Base-by-base conservation (phyloP, 2,888 invertebrate genomes). In the Apantesis nais region DNA sequence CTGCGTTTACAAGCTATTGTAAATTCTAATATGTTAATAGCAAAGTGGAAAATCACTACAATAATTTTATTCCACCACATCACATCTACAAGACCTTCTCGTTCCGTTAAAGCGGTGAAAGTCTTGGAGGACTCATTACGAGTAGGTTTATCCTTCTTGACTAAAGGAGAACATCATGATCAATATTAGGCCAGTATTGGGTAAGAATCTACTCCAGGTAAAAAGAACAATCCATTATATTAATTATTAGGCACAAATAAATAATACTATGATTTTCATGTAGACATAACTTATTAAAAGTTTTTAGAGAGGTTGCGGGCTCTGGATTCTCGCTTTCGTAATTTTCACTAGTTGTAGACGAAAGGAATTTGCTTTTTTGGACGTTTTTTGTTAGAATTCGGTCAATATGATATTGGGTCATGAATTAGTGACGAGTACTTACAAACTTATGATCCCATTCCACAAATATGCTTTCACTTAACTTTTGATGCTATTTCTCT, bases 11-110 rank as follows among this genome's bases (percentile, higher is more conserved):
- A 65, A 37, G 65, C 52, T 22, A 25, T 37, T n/a, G 65, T 34
- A 34, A 29, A 37, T 14, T 65, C 29, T 34, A 65, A 7, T 16
- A 65, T 65, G 52, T 12, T n/a, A 4, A 52, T 14, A 16, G 16
- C 9, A 34, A 65, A 16, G 52, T 65, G 52, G 34, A 65, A 34
- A 8, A 65, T 34, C 14, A 65, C 34, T 31, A 65, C 3, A 4
- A 65, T 12, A 16, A 65, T 22, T 65, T 52, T 31, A 65, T 65
- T 65, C 7, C 34, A 31, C 52, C n/a, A 31, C 65, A 65, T 65
- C 44, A 34, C n/a, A 37, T 52, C 25, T 52, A n/a, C 1, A 8
- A 12, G 9, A n/a, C 14, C 0, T 25, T 25, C 25, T 29, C 25
- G 25, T 25, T 9, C 22, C 22, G 22, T 22, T 2, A 4, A 1